These are phyloP conservation scores for Drosophila parabipectinata DNA, from an alignment of 1,140 invertebrate genomes.

Conservation along the genomic window DNA sequence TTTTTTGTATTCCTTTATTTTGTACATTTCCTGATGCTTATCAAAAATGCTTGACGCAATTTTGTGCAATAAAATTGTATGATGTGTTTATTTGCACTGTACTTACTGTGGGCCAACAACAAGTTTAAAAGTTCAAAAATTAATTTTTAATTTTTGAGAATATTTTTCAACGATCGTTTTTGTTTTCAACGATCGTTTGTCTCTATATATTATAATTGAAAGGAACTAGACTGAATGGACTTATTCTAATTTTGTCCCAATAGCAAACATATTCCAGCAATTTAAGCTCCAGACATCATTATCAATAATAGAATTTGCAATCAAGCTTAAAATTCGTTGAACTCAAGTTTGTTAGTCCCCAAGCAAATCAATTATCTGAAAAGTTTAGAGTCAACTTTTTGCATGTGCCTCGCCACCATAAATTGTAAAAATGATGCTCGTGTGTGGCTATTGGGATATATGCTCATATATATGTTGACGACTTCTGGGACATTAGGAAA, in stretches of 20 bases:
- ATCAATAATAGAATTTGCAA: slow-evolving; percentile 16
- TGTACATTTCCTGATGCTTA: slow-evolving; percentile 54
- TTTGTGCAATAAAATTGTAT: slow-evolving; percentile 46
- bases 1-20: slow-evolving; percentile 55
- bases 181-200: background rate
- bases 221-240: no score
- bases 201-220: no score
- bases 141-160: background rate
- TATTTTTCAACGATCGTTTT: background rate
- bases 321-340: slow-evolving; percentile 11
- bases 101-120: background rate
- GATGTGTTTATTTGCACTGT: slow-evolving; percentile 35
- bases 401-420: slow-evolving; percentile 12
- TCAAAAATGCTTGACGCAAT: slow-evolving; percentile 66
- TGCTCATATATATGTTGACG: slow-evolving; percentile 1
- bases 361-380: slow-evolving; percentile 44
- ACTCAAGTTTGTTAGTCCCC: slow-evolving; percentile 33
- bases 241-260: no score
- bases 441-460: background rate
- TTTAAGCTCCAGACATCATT: background rate
- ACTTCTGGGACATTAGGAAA: slow-evolving; percentile 36
- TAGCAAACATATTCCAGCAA: no score
- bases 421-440: slow-evolving; percentile 32
- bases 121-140: background rate
- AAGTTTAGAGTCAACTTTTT: slow-evolving; percentile 37